A percentile compares a stretch with the other conserved stretches of the same genome.
phyloP scores from a whole-genome alignment of 2,888 invertebrate species.

The Yponomeuta malinellus region DNA sequence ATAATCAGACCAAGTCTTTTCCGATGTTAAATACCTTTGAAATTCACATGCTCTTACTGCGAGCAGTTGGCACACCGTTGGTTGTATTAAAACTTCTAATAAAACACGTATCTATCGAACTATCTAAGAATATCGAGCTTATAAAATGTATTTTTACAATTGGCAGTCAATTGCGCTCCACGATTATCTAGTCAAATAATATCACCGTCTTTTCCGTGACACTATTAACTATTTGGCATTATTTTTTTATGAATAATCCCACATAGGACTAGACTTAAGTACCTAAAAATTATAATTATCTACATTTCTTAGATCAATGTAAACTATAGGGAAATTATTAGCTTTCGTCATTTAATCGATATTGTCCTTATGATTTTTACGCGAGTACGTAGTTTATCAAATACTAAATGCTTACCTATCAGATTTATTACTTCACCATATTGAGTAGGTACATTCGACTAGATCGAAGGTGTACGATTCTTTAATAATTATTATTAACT shows the following conservation, averaged over 20 bases:
- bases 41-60: slow-evolving; percentile 32
- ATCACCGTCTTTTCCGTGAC: slow-evolving; percentile 50
- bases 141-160: slow-evolving; percentile 66
- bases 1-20: slow-evolving; percentile 3
- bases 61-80: slow-evolving; percentile 55
- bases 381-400: slow-evolving; percentile 71
- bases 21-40: neutral
- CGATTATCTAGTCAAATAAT: slow-evolving; percentile 63
- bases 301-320: slow-evolving; percentile 59
- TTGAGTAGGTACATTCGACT: slow-evolving; percentile 48
- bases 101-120: slow-evolving; percentile 59
- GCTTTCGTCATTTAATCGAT: slow-evolving; percentile 69
- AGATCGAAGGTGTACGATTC: slow-evolving; percentile 63
- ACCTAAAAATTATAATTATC: slow-evolving; percentile 47
- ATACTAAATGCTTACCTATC: slow-evolving; percentile 63
- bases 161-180: slow-evolving; percentile 72
- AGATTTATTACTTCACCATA: slow-evolving; percentile 48
- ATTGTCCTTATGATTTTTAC: slow-evolving; percentile 74
- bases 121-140: slow-evolving; percentile 68
- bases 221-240: slow-evolving; percentile 52
- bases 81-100: slow-evolving; percentile 51
- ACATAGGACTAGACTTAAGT: slow-evolving; percentile 44
- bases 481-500: slow-evolving; percentile 36
- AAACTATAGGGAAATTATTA: slow-evolving; percentile 47
- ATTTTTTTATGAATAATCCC: slow-evolving; percentile 44